Evolutionary conservation across 2,113 vertebrate genomes (phyloP), one percentile per base, ranked within the genome.

Genomic region (Zosterops pallidus): DNA sequence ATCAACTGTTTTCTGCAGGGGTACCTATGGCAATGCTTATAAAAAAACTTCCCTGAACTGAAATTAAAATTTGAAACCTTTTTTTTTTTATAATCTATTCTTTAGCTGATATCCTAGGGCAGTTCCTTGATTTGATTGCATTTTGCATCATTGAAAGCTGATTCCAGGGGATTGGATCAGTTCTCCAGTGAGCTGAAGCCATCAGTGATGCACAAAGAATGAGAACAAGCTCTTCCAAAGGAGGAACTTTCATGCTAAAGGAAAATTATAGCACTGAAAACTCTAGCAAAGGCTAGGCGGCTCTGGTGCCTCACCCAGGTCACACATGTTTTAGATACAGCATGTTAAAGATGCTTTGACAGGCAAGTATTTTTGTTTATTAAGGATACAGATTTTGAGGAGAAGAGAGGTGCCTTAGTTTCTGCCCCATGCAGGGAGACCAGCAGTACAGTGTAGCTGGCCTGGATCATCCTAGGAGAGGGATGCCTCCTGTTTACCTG

Each of bases 21-120:
- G 37, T 47, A 86, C 52, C 44, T 78, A 83, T 9, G 37, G 33
- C 89, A 75, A 67, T n/a, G n/a, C 59, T 78, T 67, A 50, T 25
- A 94, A 92, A 92, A 87, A 89, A 78, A 21, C 42, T 76, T 74
- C 12, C 44, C 44, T 74, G 68, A 39, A 39, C 42, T 65, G 55
- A 86, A 96, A 92, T 90, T 90, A 93, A 90, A 85, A 94, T 91
- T 64, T 85, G 76, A 85, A 85, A 79, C 44, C 35, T 56, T 82
- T 56, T 82, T 35, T 35, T 92, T 87, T 86, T 68, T 68, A 17
- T 85, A 92, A 90, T 76, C 82, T 79, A 20, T 76, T 88, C 82
- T 62, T 25, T 82, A 56, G 62, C 57, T 76, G 67, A 78, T 93
- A 64, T 93, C 78, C 85, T 95, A 94, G 63, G 59, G 85, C 79